Base-by-base conservation (phyloP, 2,888 invertebrate species). In the Parelbella ahira region DNA sequence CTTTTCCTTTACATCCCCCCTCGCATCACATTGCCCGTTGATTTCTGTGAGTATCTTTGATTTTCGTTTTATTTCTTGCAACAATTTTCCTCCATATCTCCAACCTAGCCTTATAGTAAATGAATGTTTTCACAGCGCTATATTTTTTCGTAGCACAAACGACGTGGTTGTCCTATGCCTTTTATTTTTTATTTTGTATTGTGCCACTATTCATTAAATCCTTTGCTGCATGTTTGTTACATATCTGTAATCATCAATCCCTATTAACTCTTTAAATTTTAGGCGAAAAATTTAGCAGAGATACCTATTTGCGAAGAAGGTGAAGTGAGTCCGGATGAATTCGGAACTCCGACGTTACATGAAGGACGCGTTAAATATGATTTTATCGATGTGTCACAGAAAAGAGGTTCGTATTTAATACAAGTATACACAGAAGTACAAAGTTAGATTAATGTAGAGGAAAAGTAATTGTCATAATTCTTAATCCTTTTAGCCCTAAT, bases 401-500 rank as follows among this genome's bases (percentile, higher is more conserved):
- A 92, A 62, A 81, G 90, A 77, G 88, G 89, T 89, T 66, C 49
- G 37, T 41, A 27, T 4, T 1, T n/a, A n/a, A n/a, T n/a, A n/a
- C n/a, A n/a, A n/a, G n/a, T n/a, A n/a, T n/a, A n/a, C n/a, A n/a
- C n/a, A n/a, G n/a, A n/a, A n/a, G n/a, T n/a, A n/a, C n/a, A n/a
- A n/a, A n/a, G n/a, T n/a, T n/a, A n/a, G n/a, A n/a, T n/a, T n/a
- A n/a, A n/a, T n/a, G n/a, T n/a, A n/a, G n/a, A n/a, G n/a, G n/a
- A n/a, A n/a, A n/a, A n/a, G n/a, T n/a, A n/a, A n/a, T n/a, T n/a
- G n/a, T n/a, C n/a, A n/a, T n/a, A n/a, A n/a, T n/a, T n/a, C n/a
- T n/a, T n/a, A n/a, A n/a, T n/a, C n/a, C 21, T 81, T 88, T 37
- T 72, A 93, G 93, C 90, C 47, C 84, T 95, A 59, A 90, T 95